phyloP scores from a whole-genome alignment of 2,888 invertebrate genomes.

The Taphrorychus bicolor region DNA sequence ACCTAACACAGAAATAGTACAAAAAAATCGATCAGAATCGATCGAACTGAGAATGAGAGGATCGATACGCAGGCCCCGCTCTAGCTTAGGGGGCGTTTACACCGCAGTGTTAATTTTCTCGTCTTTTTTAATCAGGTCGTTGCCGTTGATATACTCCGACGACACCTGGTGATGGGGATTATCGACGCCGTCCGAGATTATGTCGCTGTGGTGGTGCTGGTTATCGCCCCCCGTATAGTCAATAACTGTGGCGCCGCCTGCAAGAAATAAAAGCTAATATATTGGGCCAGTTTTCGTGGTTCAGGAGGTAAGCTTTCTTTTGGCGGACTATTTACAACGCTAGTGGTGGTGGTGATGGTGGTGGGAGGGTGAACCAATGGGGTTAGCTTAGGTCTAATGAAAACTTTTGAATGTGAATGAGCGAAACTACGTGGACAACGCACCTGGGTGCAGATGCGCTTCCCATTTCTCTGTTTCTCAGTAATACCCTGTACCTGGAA shows the following conservation, averaged over 20 bases:
- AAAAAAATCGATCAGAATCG: slow-evolving; percentile 22
- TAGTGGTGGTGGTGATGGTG: not conserved
- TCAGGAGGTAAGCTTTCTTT: not conserved
- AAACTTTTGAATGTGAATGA: no score
- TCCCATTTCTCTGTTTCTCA: slow-evolving; percentile 21
- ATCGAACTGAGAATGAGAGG: slow-evolving; percentile 6
- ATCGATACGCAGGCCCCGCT: not conserved
- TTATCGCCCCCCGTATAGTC: slow-evolving; percentile 58
- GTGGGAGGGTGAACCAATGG: no score
- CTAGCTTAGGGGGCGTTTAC: no score
- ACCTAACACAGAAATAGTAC: slow-evolving; percentile 10
- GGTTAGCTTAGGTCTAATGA: no score
- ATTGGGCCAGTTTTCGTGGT: slow-evolving; percentile 26
- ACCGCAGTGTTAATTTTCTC: slow-evolving; percentile 69
- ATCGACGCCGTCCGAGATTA: slow-evolving; percentile 58
- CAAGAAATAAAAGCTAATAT: slow-evolving; percentile 54
- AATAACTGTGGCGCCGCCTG: slow-evolving; percentile 61
- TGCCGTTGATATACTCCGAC: slow-evolving; percentile 67
- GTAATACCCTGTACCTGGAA: slow-evolving; percentile 24
- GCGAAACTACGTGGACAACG: slow-evolving; percentile 21
- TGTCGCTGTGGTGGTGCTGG: slow-evolving; percentile 52
- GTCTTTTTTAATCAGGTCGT: slow-evolving; percentile 63
- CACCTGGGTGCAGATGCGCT: slow-evolving; percentile 31
- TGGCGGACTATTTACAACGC: not conserved
- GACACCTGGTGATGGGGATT: slow-evolving; percentile 64